phyloP scores from a whole-genome alignment of 2,888 invertebrate genomes.

The Ceriagrion tenellum region DNA sequence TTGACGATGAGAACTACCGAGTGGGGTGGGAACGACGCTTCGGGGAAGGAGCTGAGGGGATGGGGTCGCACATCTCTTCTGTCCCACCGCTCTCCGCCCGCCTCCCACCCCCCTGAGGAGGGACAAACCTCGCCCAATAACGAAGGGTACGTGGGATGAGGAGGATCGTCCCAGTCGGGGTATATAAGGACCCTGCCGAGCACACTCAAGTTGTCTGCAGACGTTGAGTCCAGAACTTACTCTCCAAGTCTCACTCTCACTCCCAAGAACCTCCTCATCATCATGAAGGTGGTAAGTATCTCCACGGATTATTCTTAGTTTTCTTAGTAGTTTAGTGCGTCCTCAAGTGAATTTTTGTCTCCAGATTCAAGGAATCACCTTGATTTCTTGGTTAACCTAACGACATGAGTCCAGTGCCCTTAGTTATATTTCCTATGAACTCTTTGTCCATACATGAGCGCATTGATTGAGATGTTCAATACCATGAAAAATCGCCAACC shows the following conservation, averaged over 20 bases:
- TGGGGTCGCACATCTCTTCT: not conserved
- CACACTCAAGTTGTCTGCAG: constrained; percentile 53
- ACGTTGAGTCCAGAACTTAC: constrained; percentile 55
- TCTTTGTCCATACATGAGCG: too few relatives aligned
- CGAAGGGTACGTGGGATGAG: not conserved
- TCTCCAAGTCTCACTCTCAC: constrained; percentile 33
- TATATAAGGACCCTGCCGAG: constrained; percentile 36
- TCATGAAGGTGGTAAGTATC: constrained; percentile 63
- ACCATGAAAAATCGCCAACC: too few relatives aligned
- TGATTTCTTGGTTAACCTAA: too few relatives aligned
- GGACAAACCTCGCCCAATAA: constrained; percentile 42
- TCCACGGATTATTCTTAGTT: not conserved
- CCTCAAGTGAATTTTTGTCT: not conserved
- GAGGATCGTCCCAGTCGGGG: not conserved
- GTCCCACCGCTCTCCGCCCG: not conserved
- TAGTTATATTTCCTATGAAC: too few relatives aligned
- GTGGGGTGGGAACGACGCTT: not conserved
- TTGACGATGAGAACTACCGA: not conserved
- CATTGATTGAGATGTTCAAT: too few relatives aligned
- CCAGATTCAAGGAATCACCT: too few relatives aligned
- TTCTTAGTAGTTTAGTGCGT: not conserved
- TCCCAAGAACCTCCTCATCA: constrained; percentile 34
- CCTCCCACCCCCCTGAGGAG: not conserved
- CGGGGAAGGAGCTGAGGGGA: not conserved
- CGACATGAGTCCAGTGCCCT: too few relatives aligned